Conservation (phyloP, 1,140 invertebrate genomes). For the silkworm (Bombyx mori) region DNA sequence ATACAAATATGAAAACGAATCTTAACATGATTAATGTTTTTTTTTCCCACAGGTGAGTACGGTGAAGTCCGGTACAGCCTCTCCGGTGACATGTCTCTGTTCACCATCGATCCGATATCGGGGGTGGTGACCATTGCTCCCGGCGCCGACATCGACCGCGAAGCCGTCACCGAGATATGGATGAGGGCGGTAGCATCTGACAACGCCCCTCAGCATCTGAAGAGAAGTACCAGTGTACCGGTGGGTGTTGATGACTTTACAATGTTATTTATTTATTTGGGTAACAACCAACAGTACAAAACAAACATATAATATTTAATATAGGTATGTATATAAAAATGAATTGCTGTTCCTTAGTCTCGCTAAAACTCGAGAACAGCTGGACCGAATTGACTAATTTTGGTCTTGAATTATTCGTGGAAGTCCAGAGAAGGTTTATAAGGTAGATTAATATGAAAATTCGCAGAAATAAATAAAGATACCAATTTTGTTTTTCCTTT, state of each 20-base stretch:
- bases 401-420: too few relatives aligned
- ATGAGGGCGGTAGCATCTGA: conserved; percentile 87
- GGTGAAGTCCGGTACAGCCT: conserved; percentile 84
- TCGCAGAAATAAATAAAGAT: too few relatives aligned
- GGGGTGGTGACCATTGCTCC: conserved; percentile 85
- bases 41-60: conserved; percentile 65
- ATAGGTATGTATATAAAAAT: too few relatives aligned
- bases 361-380: too few relatives aligned
- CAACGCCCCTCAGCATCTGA: conserved; percentile 77
- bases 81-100: conserved; percentile 80
- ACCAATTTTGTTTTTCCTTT: too few relatives aligned
- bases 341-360: too few relatives aligned
- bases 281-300: too few relatives aligned
- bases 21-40: not conserved
- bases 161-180: conserved; percentile 78
- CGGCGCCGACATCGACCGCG: conserved; percentile 84
- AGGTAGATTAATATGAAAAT: too few relatives aligned
- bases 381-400: too few relatives aligned
- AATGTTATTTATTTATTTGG: too few relatives aligned
- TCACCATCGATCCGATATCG: conserved; percentile 78
- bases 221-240: conserved; percentile 80
- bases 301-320: too few relatives aligned
- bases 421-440: too few relatives aligned
- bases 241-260: conserved; percentile 56
- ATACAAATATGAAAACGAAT: not conserved